phyloP scores from a whole-genome alignment of 1,140 invertebrate species.

The Aphis gossypii region DNA sequence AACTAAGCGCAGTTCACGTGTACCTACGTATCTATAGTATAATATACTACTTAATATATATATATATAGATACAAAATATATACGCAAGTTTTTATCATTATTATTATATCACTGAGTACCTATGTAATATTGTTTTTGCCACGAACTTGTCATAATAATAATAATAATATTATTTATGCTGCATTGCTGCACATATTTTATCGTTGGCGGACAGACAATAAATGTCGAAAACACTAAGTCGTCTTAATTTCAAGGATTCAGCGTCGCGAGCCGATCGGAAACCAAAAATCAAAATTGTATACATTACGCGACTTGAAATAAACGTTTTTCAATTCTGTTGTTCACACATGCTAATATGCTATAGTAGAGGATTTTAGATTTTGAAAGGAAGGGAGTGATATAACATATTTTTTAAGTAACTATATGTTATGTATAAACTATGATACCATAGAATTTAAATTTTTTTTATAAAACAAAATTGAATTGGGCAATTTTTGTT shows the following conservation, averaged over 20 bases:
- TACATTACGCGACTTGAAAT: background rate
- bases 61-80: too few species aligned
- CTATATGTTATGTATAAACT: background rate
- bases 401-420: background rate
- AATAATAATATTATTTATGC: background rate
- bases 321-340: background rate
- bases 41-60: background rate
- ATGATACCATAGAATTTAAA: too few species aligned
- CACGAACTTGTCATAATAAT: background rate
- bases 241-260: background rate
- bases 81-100: background rate
- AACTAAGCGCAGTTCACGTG: slow-evolving; percentile 36
- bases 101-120: background rate
- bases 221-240: background rate
- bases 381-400: background rate
- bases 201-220: background rate
- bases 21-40: background rate
- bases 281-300: background rate
- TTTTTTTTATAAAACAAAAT: too few species aligned
- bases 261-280: background rate
- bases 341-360: background rate
- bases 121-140: background rate
- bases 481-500: too few species aligned
- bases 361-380: background rate
- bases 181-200: background rate